A percentile compares a stretch with the other conserved stretches of the same genome.
Conservation (phyloP, 2,113 vertebrate genomes). For the Bubo scandiacus region DNA sequence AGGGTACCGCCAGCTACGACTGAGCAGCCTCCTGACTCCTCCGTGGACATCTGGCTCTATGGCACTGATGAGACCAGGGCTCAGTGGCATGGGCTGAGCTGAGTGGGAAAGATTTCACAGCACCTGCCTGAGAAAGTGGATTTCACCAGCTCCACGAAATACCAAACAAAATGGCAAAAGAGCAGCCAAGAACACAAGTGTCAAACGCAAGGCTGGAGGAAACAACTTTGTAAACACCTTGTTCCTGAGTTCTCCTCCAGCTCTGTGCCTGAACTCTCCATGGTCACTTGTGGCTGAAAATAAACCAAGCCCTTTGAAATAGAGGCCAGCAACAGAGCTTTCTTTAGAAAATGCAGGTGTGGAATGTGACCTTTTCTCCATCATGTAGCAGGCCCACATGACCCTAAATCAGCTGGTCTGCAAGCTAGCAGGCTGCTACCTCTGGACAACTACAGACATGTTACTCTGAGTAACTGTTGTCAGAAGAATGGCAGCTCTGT, state of each 20-base stretch:
- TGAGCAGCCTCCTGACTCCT: neutral
- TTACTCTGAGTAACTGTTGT: neutral
- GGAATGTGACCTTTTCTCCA: constrained; percentile 2
- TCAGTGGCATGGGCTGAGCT: neutral
- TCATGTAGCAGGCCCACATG: neutral
- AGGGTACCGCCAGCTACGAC: neutral
- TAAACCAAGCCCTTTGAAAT: neutral
- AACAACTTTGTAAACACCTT: constrained; percentile 25
- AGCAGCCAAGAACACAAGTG: neutral
- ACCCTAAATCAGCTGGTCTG: neutral
- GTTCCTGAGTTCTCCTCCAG: constrained; percentile 28
- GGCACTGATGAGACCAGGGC: neutral
- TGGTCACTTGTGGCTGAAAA: neutral
- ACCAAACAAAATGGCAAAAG: neutral
- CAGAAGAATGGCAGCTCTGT: neutral
- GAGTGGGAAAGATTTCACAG: neutral
- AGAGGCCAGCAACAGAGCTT: constrained; percentile 18
- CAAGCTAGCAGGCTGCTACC: neutral
- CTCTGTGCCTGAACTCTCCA: neutral
- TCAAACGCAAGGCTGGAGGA: neutral
- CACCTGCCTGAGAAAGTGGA: neutral
- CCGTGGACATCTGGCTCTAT: neutral
- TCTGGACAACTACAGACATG: neutral
- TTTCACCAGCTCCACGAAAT: neutral
- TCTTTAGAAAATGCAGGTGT: constrained; percentile 55